Conservation (phyloP, 2,888 invertebrate genomes). For the Parthenolecanium corni region DNA sequence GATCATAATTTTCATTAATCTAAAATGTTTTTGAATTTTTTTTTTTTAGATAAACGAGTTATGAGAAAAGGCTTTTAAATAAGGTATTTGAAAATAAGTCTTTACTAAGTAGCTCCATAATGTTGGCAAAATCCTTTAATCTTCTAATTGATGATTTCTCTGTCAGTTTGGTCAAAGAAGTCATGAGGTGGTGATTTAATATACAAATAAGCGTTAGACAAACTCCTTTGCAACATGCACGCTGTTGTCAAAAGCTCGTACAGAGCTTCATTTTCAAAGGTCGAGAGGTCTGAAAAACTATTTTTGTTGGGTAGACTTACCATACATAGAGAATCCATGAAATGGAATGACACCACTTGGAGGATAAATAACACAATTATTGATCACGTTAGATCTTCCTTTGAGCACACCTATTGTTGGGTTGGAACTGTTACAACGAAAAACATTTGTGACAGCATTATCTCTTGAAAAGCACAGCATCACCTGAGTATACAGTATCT, state of each 20-base stretch:
- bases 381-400: slow-evolving; percentile 54
- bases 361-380: slow-evolving; percentile 68
- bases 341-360: slow-evolving; percentile 92
- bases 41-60: no score
- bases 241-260: no score
- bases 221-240: no score
- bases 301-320: slow-evolving; percentile 49
- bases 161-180: no score
- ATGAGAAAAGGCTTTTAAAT: background rate
- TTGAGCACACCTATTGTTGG: slow-evolving; percentile 64
- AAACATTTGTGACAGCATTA: slow-evolving; percentile 60
- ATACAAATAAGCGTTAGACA: no score
- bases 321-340: slow-evolving; percentile 95
- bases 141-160: no score
- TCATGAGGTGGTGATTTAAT: no score
- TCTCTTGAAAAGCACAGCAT: slow-evolving; percentile 88
- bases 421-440: slow-evolving; percentile 45
- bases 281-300: background rate
- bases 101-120: no score
- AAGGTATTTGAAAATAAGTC: background rate
- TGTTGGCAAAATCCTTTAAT: no score
- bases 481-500: slow-evolving; percentile 43
- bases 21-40: no score
- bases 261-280: background rate
- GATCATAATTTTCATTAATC: no score